Percentiles rank a stretch among this genome's conserved stretches.
These are phyloP conservation scores for Seira sanloemensis DNA, from an alignment of 2,888 invertebrate species.

Conservation along the genomic window DNA sequence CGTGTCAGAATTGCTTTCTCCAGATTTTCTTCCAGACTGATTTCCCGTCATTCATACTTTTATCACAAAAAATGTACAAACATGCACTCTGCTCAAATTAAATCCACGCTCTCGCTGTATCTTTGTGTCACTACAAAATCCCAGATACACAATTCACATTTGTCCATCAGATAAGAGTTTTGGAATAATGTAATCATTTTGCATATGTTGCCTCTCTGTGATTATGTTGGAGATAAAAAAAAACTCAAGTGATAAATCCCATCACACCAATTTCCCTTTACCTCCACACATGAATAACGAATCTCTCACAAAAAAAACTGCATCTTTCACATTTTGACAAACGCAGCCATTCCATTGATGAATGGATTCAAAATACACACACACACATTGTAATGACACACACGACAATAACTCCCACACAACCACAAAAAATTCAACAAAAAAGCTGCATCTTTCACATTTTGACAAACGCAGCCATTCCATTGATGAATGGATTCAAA, in stretches of 20 bases:
- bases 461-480: too few relatives aligned
- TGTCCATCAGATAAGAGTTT: neutral
- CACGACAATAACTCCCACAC: neutral
- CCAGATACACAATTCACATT: neutral
- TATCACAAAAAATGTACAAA: neutral
- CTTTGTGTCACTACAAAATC: neutral
- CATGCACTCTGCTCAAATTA: neutral
- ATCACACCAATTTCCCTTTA: neutral
- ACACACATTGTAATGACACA: neutral
- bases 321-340: neutral
- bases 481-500: neutral
- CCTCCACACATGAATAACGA: neutral
- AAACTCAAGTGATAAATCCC: neutral
- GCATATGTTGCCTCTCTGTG: conserved; percentile 4
- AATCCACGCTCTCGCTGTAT: neutral
- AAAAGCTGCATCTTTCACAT: too few relatives aligned
- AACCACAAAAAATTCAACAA: neutral
- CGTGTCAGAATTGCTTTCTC: neutral
- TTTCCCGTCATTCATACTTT: neutral
- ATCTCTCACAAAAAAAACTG: neutral
- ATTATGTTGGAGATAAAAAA: neutral
- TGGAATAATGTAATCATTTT: conserved; percentile 1
- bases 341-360: neutral
- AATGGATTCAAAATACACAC: neutral
- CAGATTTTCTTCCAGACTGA: neutral